Base-by-base conservation (phyloP, 2,797 vertebrate genomes). In the Chaetophractus vellerosus region DNA sequence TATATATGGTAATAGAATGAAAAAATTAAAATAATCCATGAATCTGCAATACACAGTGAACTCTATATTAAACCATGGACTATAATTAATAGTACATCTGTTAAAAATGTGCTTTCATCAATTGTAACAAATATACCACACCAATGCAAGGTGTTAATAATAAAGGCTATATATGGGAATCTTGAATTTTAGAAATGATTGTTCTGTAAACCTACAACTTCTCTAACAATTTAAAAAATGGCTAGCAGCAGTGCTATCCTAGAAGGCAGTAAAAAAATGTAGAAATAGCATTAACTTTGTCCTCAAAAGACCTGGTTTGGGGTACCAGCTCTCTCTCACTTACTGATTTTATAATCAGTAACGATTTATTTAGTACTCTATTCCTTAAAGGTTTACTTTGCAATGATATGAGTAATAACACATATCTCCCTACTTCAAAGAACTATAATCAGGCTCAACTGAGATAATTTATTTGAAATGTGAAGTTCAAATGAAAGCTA, bases 391-490 rank as follows among this genome's bases (percentile, higher is more conserved):
- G 41, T 61, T 72, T 66, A 33, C 41, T 82, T 28, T 90, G n/a
- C 3, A 87, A 45, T 79, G 9, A 1, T 23, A 38, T 23, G 18
- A 9, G 14, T 64, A n/a, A 38, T 24, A 71, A 71, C 82, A 11
- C 5, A 26, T 61, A 81, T 2, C 6, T 21, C 1, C 5, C 19
- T 85, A 66, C 18, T 33, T 84, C 28, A 66, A 64, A 80, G 15
- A 80, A 38, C 38, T 59, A 52, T 90, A 66, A 15, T 4, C 23
- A 63, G 4, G 2, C 90, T 88, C 31, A 84, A 41, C 5, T 48
- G 14, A 88, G 21, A 79, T 76, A 31, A 33, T 86, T 88, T 33
- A 79, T 61, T 68, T 85, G 9, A 84, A 88, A 85, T 38, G 72
- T 11, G 26, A 38, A 83, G 14, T 84, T 83, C 7, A 64, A 93